phyloP scores from a whole-genome alignment of 2,113 vertebrate species.

The Chaenogobius annularis region DNA sequence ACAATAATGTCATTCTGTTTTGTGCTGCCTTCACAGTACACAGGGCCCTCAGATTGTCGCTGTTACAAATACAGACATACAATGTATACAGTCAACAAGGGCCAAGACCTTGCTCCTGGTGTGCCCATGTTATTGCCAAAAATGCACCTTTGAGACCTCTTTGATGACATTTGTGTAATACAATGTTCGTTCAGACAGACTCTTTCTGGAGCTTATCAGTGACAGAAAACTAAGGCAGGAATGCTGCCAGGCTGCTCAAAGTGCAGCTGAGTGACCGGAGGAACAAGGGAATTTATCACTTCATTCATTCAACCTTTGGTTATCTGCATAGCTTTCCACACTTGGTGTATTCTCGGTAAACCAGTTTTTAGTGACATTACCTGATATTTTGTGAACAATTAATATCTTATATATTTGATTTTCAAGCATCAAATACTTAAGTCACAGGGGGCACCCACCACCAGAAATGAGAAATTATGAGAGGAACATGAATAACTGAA shows the following conservation, averaged over 20 bases:
- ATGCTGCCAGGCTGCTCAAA: slow-evolving; percentile 59
- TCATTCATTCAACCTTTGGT: not conserved
- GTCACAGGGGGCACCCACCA: too few species aligned
- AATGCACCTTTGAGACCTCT: not conserved
- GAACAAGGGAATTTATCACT: not conserved
- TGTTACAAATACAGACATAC: slow-evolving; percentile 3
- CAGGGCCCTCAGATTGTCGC: not conserved
- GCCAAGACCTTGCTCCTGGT: not conserved
- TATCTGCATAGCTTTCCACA: not conserved
- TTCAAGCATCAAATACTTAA: too few species aligned
- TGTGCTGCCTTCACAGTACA: not conserved
- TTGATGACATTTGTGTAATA: not conserved
- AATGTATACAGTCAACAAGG: slow-evolving; percentile 40
- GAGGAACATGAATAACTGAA: not conserved
- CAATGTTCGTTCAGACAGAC: slow-evolving; percentile 22
- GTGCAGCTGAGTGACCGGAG: slow-evolving; percentile 14
- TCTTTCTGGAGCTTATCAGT: slow-evolving; percentile 43
- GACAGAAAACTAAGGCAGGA: slow-evolving; percentile 47
- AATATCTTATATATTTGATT: too few species aligned
- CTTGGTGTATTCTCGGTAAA: too few species aligned
- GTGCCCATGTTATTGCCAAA: not conserved
- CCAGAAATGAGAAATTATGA: not conserved
- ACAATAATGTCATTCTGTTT: not conserved
- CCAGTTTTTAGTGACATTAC: not conserved
- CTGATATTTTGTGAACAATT: not conserved